Conservation (phyloP, 1,140 invertebrate species). For the Tetragnatha versicolor region DNA sequence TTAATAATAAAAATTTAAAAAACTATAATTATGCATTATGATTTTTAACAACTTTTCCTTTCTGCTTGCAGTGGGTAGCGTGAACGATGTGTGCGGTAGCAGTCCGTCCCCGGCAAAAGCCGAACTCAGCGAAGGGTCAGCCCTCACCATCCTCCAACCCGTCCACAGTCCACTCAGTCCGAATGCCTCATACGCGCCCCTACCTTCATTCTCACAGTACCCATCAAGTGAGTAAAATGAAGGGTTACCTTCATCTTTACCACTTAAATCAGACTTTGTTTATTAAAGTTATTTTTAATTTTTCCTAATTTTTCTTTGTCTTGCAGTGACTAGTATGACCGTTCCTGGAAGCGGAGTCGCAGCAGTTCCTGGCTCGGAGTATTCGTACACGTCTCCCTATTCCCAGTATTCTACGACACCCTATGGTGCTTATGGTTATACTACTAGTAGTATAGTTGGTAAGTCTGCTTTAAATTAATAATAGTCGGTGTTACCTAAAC, state of each 20-base stretch:
- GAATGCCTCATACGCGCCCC: conserved; percentile 42
- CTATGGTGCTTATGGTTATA: conserved; percentile 77
- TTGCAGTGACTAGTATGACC: conserved; percentile 50
- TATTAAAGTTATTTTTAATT: not conserved
- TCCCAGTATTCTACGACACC: conserved; percentile 75
- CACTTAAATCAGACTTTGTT: not conserved
- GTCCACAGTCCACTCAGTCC: conserved; percentile 61
- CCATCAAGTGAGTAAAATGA: conserved; percentile 32
- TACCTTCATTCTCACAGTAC: conserved; percentile 46
- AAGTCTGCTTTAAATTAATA: too few relatives aligned
- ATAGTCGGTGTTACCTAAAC: too few relatives aligned
- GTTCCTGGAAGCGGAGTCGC: conserved; percentile 62
- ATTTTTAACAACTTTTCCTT: too few relatives aligned
- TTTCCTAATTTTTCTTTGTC: not conserved
- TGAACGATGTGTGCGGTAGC: conserved; percentile 67
- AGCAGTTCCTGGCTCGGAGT: conserved; percentile 71
- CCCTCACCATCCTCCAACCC: conserved; percentile 67
- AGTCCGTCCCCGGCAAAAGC: conserved; percentile 61
- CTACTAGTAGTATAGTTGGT: conserved; percentile 78
- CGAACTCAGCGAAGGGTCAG: conserved; percentile 60
- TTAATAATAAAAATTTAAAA: too few relatives aligned
- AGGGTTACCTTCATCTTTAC: too few relatives aligned
- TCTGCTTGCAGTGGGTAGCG: conserved; percentile 63
- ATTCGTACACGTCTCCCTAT: conserved; percentile 77
- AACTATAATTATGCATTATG: too few relatives aligned